Evolutionary conservation across 2,888 invertebrate genomes (phyloP).

Genomic region (Campopleginae sp.): DNA sequence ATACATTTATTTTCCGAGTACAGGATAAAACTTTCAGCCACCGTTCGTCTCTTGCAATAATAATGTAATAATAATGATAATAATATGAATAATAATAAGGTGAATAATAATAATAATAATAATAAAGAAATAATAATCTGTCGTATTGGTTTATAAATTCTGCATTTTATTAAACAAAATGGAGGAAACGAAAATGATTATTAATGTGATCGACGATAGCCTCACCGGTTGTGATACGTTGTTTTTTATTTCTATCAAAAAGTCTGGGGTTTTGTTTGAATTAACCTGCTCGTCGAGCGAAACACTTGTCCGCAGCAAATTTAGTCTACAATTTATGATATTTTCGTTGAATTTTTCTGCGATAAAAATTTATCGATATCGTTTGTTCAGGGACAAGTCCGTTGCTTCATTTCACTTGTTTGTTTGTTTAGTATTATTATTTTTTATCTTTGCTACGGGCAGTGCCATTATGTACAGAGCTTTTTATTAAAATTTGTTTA

Average conservation of each 20-base stretch:
- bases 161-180: slow-evolving; percentile 66
- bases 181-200: slow-evolving; percentile 47
- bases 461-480: slow-evolving; percentile 83
- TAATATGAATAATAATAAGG: slow-evolving; percentile 40
- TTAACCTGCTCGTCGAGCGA: slow-evolving; percentile 51
- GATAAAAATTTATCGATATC: slow-evolving; percentile 34
- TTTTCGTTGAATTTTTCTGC: slow-evolving; percentile 47
- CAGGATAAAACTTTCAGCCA: slow-evolving; percentile 69
- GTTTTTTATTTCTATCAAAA: slow-evolving; percentile 26
- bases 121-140: slow-evolving; percentile 59
- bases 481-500: slow-evolving; percentile 47
- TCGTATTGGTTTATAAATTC: slow-evolving; percentile 60
- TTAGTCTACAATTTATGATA: slow-evolving; percentile 25
- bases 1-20: slow-evolving; percentile 71
- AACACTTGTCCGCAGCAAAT: slow-evolving; percentile 58
- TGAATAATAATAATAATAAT: slow-evolving; percentile 34
- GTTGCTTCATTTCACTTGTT: slow-evolving; percentile 21
- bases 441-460: slow-evolving; percentile 78
- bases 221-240: slow-evolving; percentile 53
- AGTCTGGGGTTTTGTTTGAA: slow-evolving; percentile 20
- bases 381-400: slow-evolving; percentile 17
- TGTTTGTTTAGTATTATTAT: too few relatives aligned
- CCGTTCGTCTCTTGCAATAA: slow-evolving; percentile 56
- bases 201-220: slow-evolving; percentile 46
- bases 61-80: slow-evolving; percentile 42